A percentile compares a stretch with the other conserved stretches of the same genome.
Conservation (phyloP, 2,797 vertebrate genomes). For the Pangasius macronema region DNA sequence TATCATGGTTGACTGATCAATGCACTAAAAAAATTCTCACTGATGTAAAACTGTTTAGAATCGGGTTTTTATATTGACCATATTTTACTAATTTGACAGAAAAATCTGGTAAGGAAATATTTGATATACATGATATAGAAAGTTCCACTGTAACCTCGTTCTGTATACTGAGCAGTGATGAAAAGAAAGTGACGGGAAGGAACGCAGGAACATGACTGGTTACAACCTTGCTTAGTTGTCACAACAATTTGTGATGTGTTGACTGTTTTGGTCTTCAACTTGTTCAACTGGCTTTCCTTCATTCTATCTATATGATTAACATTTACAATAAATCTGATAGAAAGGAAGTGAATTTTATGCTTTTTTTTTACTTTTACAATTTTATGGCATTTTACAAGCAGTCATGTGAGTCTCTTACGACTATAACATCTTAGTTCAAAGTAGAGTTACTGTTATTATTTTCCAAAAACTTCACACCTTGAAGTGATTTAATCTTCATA, state of each 20-base stretch:
- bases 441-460: neutral
- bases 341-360: neutral
- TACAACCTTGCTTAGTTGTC: conserved; percentile 28
- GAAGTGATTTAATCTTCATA: neutral
- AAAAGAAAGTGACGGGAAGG: neutral
- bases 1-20: neutral
- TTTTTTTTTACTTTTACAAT: neutral
- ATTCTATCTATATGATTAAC: neutral
- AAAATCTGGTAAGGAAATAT: neutral
- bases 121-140: neutral
- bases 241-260: neutral
- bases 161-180: conserved; percentile 63
- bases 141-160: conserved; percentile 61
- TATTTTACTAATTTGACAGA: no score
- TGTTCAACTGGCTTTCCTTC: neutral
- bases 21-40: neutral
- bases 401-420: neutral
- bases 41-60: neutral
- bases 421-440: neutral
- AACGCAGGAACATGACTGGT: conserved; percentile 10
- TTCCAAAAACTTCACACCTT: neutral
- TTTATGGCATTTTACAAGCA: neutral
- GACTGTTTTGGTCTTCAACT: neutral
- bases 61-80: neutral
- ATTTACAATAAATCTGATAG: neutral